Evolutionary conservation across 2,888 invertebrate genomes (phyloP), one percentile per base, ranked within the genome.

Genomic region (Eupithecia abbreviata): DNA sequence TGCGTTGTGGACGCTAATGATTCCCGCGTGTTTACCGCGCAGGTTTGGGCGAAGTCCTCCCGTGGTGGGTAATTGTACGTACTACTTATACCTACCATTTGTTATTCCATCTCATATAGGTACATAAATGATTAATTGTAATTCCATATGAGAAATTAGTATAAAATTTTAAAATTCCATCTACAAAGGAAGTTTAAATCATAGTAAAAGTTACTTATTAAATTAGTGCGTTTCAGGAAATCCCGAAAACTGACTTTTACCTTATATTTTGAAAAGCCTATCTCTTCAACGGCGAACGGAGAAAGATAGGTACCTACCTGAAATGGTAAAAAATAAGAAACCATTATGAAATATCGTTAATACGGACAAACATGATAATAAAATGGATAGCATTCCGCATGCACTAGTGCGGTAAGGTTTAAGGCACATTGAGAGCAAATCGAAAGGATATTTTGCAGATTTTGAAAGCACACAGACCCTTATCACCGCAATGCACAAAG

Each of bases 161-260:
- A 7, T 2, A 55, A n/a, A n/a, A n/a, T n/a, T 55, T n/a, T 55
- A 55, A 55, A 55, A 55, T 2, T 51, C 51, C 15, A 51, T 6
- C 15, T 51, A 15, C 45, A 51, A 51, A 51, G 51, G 15, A 51
- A 51, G 51, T 51, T 51, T 5, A 15, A 15, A 51, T 51, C 51
- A 55, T 7, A n/a, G 55, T n/a, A n/a, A n/a, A 12, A 49, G 10
- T n/a, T 55, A n/a, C 55, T 9, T 55, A n/a, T 55, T 9, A n/a
- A 55, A 55, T n/a, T 55, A n/a, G 55, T 58, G 55, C 9, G n/a
- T 58, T 58, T 18, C 55, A 58, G 55, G 55, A n/a, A 58, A 58
- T 58, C 7, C 55, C 55, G 18, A 9, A 18, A 51, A 18, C 55
- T 18, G 55, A 3, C 18, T 3, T 58, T 58, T 58, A 55, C 55